Evolutionary conservation across 2,888 invertebrate species (phyloP).

Genomic region (Diaperis boleti): DNA sequence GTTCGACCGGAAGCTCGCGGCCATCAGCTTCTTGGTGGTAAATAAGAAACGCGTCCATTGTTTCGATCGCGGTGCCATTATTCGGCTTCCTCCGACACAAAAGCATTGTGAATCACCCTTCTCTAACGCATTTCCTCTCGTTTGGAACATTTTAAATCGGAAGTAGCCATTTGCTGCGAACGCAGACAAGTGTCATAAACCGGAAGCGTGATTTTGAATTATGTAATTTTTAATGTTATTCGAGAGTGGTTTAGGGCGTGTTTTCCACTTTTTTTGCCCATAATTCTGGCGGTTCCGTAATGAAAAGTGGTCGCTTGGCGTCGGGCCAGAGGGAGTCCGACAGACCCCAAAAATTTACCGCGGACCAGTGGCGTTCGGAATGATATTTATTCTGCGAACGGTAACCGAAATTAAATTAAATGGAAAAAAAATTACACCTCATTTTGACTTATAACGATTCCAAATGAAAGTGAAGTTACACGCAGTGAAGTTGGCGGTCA

Average conservation of each 20-base stretch:
- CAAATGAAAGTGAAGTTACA: too few relatives aligned
- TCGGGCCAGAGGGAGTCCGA: conserved; percentile 51
- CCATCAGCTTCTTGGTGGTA: conserved; percentile 46
- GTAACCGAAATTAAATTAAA: too few relatives aligned
- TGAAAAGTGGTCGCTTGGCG: conserved; percentile 54
- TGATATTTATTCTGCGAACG: too few relatives aligned
- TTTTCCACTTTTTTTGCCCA: conserved; percentile 51
- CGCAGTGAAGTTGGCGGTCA: too few relatives aligned
- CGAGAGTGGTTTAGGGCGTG: conserved; percentile 53
- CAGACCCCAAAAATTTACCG: conserved; percentile 62
- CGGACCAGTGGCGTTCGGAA: too few relatives aligned
- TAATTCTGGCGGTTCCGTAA: conserved; percentile 46
- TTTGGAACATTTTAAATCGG: conserved; percentile 62
- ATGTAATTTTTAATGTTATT: conserved; percentile 63
- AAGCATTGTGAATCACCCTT: conserved; percentile 48
- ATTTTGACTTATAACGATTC: too few relatives aligned
- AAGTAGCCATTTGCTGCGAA: conserved; percentile 63
- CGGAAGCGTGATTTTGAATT: conserved; percentile 65
- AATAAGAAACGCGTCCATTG: conserved; percentile 50
- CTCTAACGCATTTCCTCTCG: conserved; percentile 48
- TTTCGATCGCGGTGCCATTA: conserved; percentile 49
- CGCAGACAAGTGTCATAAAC: conserved; percentile 62
- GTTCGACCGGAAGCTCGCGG: conserved; percentile 49
- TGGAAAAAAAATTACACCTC: too few relatives aligned
- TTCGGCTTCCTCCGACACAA: conserved; percentile 43